A percentile compares a stretch with the other conserved stretches of the same genome.
These are phyloP conservation scores for Tarsius wallacei DNA, from an alignment of 2,797 vertebrate genomes.

Conservation along the genomic window DNA sequence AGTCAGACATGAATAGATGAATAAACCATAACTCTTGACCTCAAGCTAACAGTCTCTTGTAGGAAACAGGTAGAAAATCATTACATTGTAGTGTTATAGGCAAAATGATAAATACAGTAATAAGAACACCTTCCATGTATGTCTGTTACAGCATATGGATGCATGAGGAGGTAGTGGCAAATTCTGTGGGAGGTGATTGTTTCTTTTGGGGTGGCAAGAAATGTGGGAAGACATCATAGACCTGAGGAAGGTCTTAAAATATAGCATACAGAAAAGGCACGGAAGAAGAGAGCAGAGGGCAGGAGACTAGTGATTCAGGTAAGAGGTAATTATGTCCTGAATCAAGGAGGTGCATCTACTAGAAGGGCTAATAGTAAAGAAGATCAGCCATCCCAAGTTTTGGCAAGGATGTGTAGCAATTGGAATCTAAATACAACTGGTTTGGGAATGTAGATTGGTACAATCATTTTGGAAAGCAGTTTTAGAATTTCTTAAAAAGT, in stretches of 20 bases:
- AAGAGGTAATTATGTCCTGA: not conserved
- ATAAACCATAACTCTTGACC: not conserved
- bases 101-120: not conserved
- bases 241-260: not conserved
- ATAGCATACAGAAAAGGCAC: not conserved
- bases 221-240: not conserved
- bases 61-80: not conserved
- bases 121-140: not conserved
- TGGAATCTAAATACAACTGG: no score
- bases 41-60: not conserved
- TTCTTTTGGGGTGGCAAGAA: slow-evolving; percentile 4
- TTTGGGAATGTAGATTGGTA: not conserved
- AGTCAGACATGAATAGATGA: not conserved
- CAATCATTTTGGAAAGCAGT: not conserved
- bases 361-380: not conserved
- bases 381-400: not conserved
- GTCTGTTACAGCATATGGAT: not conserved
- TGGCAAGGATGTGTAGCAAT: not conserved
- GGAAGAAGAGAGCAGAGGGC: not conserved
- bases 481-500: not conserved
- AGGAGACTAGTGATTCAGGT: not conserved
- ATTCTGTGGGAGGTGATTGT: not conserved
- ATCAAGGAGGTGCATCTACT: not conserved
- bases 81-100: not conserved
- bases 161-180: not conserved